Percentiles rank a stretch among this genome's conserved stretches.
These are phyloP conservation scores for Agrotis puta DNA, from an alignment of 2,888 invertebrate species.

Conservation along the genomic window DNA sequence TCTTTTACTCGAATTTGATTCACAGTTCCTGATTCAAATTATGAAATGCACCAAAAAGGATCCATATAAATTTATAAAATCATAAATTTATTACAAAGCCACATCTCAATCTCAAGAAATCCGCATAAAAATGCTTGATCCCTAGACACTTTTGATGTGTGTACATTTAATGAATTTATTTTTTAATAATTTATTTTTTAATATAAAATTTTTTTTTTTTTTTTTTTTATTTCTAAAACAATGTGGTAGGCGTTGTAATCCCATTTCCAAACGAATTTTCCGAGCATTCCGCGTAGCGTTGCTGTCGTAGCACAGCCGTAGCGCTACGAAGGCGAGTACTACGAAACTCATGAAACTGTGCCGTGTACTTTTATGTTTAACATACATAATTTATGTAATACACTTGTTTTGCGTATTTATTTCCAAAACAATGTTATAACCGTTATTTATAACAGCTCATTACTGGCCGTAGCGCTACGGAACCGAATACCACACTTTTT, in stretches of 20 bases:
- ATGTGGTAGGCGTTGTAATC: not conserved
- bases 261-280: not conserved
- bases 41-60: too few species aligned
- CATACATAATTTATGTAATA: not conserved
- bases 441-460: not conserved
- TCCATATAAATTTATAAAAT: too few species aligned
- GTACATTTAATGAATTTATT: too few species aligned
- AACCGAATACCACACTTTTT: not conserved
- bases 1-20: too few species aligned
- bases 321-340: constrained; percentile 23
- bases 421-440: constrained; percentile 10
- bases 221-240: constrained; percentile 1
- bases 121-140: too few species aligned
- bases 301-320: constrained; percentile 12
- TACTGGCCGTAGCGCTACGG: constrained; percentile 24
- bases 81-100: too few species aligned
- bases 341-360: not conserved
- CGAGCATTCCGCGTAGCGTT: constrained; percentile 15
- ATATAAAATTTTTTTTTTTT: too few species aligned
- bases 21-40: too few species aligned
- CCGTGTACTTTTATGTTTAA: too few species aligned
- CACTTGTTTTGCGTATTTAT: constrained; percentile 1
- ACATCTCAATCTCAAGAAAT: too few species aligned
- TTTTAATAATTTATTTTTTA: too few species aligned
- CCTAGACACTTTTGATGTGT: too few species aligned